These are phyloP conservation scores for Pissodes strobi DNA, from an alignment of 1,140 invertebrate species.

Conservation along the genomic window DNA sequence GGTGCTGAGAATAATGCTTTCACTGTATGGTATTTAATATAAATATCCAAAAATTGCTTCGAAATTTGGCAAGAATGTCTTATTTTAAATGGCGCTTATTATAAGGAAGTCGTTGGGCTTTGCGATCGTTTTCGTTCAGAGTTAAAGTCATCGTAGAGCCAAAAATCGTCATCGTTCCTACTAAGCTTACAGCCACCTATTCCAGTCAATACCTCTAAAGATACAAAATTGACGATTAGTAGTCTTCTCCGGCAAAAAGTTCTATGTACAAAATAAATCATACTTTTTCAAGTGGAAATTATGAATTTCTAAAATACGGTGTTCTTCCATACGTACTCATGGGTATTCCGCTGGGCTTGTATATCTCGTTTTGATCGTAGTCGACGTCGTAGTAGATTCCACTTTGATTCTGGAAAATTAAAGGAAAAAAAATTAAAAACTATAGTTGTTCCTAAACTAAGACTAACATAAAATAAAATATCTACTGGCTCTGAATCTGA, in stretches of 20 bases:
- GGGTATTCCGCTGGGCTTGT: slow-evolving; percentile 66
- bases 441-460: no score
- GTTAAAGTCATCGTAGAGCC: slow-evolving; percentile 24
- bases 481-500: no score
- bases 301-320: slow-evolving; percentile 51
- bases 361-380: slow-evolving; percentile 71
- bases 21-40: no score
- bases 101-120: slow-evolving; percentile 29
- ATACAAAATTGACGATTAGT: slow-evolving; percentile 20
- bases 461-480: no score
- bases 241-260: neutral
- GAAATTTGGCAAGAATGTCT: no score
- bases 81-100: neutral
- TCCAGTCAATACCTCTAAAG: slow-evolving; percentile 31
- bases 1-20: no score
- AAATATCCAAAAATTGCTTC: no score
- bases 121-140: slow-evolving; percentile 16
- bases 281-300: no score
- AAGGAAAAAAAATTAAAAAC: no score
- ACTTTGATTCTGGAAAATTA: slow-evolving; percentile 73
- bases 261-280: slow-evolving; percentile 10
- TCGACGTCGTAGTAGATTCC: slow-evolving; percentile 88
- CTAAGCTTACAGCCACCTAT: slow-evolving; percentile 20
- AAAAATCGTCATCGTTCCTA: slow-evolving; percentile 24
- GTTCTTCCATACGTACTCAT: slow-evolving; percentile 68